Evolutionary conservation across 2,888 invertebrate species (phyloP).

Genomic region (Cosmopolites sordidus): DNA sequence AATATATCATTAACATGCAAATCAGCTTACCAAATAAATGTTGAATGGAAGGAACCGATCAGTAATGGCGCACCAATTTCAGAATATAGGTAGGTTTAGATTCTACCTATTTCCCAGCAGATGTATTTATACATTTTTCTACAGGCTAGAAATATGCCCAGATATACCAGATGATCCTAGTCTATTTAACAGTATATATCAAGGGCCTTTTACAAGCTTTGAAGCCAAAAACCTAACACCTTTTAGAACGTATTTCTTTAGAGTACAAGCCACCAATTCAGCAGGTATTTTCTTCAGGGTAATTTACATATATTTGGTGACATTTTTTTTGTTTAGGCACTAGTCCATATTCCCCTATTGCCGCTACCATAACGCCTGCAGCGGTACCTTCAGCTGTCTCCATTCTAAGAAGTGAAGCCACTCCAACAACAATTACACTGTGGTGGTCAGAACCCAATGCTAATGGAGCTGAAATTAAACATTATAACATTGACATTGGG

Average conservation of each 20-base stretch:
- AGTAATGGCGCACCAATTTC: constrained; percentile 76
- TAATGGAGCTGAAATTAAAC: constrained; percentile 72
- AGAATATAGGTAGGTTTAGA: constrained; percentile 69
- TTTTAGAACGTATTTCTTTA: constrained; percentile 75
- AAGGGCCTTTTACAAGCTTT: constrained; percentile 56
- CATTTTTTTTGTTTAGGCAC: constrained; percentile 46
- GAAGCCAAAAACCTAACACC: constrained; percentile 72
- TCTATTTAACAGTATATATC: constrained; percentile 52
- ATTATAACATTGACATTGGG: constrained; percentile 70
- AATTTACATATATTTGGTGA: too few species aligned
- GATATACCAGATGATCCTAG: constrained; percentile 53
- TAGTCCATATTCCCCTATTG: constrained; percentile 65
- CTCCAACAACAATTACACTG: constrained; percentile 65
- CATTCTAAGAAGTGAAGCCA: constrained; percentile 57
- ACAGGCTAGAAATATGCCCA: constrained; percentile 68
- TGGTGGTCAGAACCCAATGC: constrained; percentile 70
- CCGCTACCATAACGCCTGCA: constrained; percentile 70
- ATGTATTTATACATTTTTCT: constrained; percentile 40
- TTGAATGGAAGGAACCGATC: constrained; percentile 75
- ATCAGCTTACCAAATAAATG: constrained; percentile 62
- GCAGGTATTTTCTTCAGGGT: constrained; percentile 51
- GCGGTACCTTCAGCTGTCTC: constrained; percentile 70
- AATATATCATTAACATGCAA: constrained; percentile 57
- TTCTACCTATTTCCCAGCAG: too few species aligned
- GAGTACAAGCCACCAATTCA: constrained; percentile 74